phyloP scores from a whole-genome alignment of 2,888 invertebrate genomes.

The Stramonita haemastoma region DNA sequence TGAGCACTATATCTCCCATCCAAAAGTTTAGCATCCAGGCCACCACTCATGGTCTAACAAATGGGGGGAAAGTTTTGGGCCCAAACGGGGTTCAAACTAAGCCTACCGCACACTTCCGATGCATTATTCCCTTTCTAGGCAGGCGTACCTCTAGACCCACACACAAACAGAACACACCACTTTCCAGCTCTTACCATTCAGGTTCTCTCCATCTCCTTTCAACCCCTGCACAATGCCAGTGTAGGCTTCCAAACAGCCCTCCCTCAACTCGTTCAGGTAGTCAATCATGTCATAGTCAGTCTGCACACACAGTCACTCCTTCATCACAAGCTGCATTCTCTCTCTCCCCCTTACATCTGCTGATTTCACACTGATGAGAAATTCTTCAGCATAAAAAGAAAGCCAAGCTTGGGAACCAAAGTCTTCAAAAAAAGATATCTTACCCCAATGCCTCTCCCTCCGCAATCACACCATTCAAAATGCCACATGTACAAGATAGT shows the following conservation, averaged over 20 bases:
- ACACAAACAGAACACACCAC: background rate
- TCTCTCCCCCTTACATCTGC: background rate
- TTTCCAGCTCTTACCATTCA: constrained; percentile 58
- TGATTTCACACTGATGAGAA: background rate
- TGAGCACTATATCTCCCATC: too few relatives aligned
- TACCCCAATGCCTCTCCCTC: too few relatives aligned
- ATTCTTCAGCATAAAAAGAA: background rate
- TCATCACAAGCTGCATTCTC: background rate
- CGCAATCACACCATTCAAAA: too few relatives aligned
- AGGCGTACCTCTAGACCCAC: too few relatives aligned
- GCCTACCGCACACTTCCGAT: too few relatives aligned
- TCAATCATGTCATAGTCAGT: constrained; percentile 97
- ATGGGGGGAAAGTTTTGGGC: too few relatives aligned
- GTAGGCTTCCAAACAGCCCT: constrained; percentile 97
- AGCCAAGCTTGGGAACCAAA: background rate
- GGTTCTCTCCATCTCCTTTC: constrained; percentile 73
- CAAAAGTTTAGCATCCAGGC: too few relatives aligned
- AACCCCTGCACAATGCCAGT: constrained; percentile 99
- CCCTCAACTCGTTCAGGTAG: constrained; percentile 94
- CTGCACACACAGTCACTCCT: constrained; percentile 71
- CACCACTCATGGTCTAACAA: too few relatives aligned
- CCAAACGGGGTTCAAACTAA: too few relatives aligned
- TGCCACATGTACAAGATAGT: too few relatives aligned
- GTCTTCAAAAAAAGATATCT: too few relatives aligned
- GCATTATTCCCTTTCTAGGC: too few relatives aligned